These are phyloP conservation scores for Acanthopleura granulata DNA, from an alignment of 2,888 invertebrate genomes.

Conservation along the genomic window DNA sequence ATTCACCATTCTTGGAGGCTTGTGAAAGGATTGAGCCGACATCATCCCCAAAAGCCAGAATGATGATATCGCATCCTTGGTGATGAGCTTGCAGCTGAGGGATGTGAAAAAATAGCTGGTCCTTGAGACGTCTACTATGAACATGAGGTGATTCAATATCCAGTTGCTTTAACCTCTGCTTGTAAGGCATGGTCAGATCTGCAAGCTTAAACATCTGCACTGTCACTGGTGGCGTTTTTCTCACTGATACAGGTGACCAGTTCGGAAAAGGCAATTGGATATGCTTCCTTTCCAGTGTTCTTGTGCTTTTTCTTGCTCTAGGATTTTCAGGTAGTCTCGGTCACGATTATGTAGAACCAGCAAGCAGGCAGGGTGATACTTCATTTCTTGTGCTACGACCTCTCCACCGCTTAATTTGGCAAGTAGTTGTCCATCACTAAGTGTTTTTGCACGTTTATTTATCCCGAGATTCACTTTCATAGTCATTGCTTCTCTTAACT, in stretches of 20 bases:
- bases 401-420: conserved; percentile 2
- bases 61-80: conserved; percentile 19
- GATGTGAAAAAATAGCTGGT: conserved; percentile 16
- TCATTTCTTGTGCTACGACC: background rate
- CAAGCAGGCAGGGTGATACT: conserved; percentile 7
- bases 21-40: conserved; percentile 22
- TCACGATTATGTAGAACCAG: background rate
- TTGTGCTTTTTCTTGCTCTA: background rate
- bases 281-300: conserved; percentile 13
- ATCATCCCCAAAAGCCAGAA: conserved; percentile 19
- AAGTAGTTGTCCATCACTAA: conserved; percentile 3
- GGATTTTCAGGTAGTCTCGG: background rate
- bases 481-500: background rate
- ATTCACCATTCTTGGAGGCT: conserved; percentile 22
- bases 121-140: conserved; percentile 6
- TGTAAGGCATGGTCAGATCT: conserved; percentile 15
- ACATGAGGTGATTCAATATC: conserved; percentile 12
- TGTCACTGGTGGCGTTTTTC: background rate
- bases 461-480: background rate
- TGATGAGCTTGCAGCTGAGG: conserved; percentile 18
- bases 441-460: background rate
- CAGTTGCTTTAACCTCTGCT: conserved; percentile 7
- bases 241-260: background rate
- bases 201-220: conserved; percentile 20
- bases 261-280: conserved; percentile 4